Base-by-base conservation (phyloP, 1,140 invertebrate genomes). In the Brachionus angularis region DNA sequence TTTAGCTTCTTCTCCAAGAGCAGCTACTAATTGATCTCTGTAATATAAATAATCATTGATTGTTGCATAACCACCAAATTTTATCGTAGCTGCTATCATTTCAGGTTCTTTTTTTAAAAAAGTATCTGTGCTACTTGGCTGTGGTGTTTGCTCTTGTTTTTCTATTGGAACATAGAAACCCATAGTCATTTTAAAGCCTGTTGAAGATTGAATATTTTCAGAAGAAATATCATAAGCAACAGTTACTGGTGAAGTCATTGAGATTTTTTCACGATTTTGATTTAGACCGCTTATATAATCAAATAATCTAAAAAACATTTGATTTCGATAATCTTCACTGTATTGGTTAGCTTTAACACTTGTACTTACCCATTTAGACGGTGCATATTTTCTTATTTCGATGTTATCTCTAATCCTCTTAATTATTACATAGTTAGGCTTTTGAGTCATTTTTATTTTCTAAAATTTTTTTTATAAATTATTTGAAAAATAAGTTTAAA, bases 291-390 rank as follows among this genome's bases (percentile, higher is more conserved):
- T 73, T 23, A 76, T 76, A 71, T 76, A 76, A 34, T 76, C 74
- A 72, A 76, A 76, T 47, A 76, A 73, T 18, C 61, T 74, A 29
- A 74, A 61, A 46, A 76, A 76, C 73, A 76, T 76, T 58, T 36
- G 36, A 3, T 5, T 39, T 58, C 42, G 53, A 16, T 73, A 61
- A 12, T 58, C 33, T 39, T 33, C 36, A 39, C 42, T 58, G n/a
- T 58, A 58, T 8, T 58, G 53, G 42, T 58, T 34, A 39, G 33
- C 75, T 1, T 77, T 67, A 4, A 75, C 76, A 21, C 62, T 36
- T 16, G 77, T 80, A 0, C 74, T 75, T 7, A 77, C 78, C 80
- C 80, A 81, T 25, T 73, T 70, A 21, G 76, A 70, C 5, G 74
- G 58, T 21, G 70, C 71, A 55, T 81, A 81, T 29, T 76, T 25